Evolutionary conservation across 2,797 vertebrate species (phyloP), one percentile per base, ranked within the genome.

Genomic region (Anolis apletophallus): DNA sequence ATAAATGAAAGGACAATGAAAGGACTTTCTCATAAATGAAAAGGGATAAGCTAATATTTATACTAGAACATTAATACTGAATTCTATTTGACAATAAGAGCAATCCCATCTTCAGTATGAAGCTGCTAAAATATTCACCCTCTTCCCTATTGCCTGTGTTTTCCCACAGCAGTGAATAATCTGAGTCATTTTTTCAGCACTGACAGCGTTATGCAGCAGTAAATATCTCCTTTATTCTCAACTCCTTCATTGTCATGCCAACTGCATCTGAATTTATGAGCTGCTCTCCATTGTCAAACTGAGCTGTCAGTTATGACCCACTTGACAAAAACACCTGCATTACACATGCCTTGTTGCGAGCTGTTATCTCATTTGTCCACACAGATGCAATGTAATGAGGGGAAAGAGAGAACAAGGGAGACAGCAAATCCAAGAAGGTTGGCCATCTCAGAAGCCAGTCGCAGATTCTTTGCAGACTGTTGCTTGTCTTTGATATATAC

Each of bases 201-300:
- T 88, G 84, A 17, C 89, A 86, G 73, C 82, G 88, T 89, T 84
- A 13, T 40, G 83, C 80, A 88, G 86, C 17, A 7, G 67, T 26
- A 86, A 55, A 6, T 85, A 81, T 85, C 74, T 73, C 82, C 78
- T 82, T 87, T 71, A 1, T 21, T 54, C 26, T 0, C 75, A 21
- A n/a, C 1, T 4, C 0, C 80, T 86, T 77, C 88, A 90, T 91
- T 87, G 85, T 83, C 91, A 90, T 91, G 85, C 61, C 85, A 92
- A 83, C 86, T 54, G 50, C 0, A 34, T 84, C 61, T 87, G 55
- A 85, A 84, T 84, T 57, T 85, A 72, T n/a, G 87, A 84, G 88
- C 87, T 86, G 87, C 88, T 74, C 5, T n/a, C 4, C 9, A 13
- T 16, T 84, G 57, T 91, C 32, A 32, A 21, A 32, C 89, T 64